Evolutionary conservation across 2,797 vertebrate species (phyloP), one percentile per base, ranked within the genome.

Genomic region (Discoglossus pictus): DNA sequence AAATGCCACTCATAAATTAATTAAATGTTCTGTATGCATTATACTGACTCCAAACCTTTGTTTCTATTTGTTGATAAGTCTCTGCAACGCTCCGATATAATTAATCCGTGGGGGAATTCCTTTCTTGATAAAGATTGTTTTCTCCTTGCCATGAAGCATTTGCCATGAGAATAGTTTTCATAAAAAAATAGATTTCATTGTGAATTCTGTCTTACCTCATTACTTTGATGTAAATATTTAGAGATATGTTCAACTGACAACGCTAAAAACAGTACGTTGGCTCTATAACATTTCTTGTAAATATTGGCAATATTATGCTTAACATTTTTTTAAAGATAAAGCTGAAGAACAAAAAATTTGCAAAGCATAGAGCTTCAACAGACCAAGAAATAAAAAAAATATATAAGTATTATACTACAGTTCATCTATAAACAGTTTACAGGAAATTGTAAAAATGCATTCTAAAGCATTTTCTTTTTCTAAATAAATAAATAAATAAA

Each of bases 61-160:
- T 31, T 60, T 64, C n/a, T 74, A 6, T 62, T 70, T 42, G 13
- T 68, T 25, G 58, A 77, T 52, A 24, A 76, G 5, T 53, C 20
- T 53, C 65, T 63, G 44, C 70, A 75, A 69, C 76, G 46, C 46
- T 61, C 6, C 48, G 50, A 12, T 75, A 48, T 65, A 78, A 81
- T 69, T 78, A 73, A 72, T 48, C 38, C 75, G 60, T 11, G 61
- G 58, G 27, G 15, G 75, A 80, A 79, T 74, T 62, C 50, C 63
- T n/a, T 60, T 70, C 60, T 35, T 56, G 67, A 70, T 70, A 55
- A 70, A 70, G 67, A 70, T 70, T 70, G 54, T 48, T n/a, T 69
- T 69, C 16, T 42, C 17, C 2, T 23, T 56, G 60, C 59, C 68
- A 64, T 34, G 40, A 58, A 60, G 60, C 60, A 51, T 64, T 70